Conservation (phyloP, 2,113 vertebrate species). For the Hemibagrus wyckioides region DNA sequence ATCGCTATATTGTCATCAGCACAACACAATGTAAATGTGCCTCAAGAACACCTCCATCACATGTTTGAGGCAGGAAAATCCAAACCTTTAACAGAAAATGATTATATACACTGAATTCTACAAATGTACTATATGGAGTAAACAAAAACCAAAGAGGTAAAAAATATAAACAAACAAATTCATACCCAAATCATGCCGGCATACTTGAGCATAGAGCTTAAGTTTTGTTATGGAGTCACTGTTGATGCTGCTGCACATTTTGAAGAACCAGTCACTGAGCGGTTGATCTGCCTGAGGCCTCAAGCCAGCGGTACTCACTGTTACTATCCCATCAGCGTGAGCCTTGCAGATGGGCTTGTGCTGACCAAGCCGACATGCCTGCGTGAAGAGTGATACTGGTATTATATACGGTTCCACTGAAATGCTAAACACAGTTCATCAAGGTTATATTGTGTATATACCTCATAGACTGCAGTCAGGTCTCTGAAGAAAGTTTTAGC, state of each 20-base stretch:
- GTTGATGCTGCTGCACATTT: slow-evolving; percentile 82
- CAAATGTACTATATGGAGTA: neutral
- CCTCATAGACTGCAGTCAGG: slow-evolving; percentile 95
- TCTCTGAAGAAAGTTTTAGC: slow-evolving; percentile 96
- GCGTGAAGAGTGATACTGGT: slow-evolving; percentile 4
- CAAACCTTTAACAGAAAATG: neutral
- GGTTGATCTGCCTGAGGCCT: slow-evolving; percentile 86
- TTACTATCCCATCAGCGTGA: slow-evolving; percentile 89
- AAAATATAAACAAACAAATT: neutral
- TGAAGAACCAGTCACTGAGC: slow-evolving; percentile 94
- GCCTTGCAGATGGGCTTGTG: slow-evolving; percentile 93
- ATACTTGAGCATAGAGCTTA: slow-evolving; percentile 95
- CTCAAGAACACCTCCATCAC: neutral
- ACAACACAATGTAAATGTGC: neutral
- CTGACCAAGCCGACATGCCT: slow-evolving; percentile 94
- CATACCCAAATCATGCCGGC: slow-evolving; percentile 89
- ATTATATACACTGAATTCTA: neutral
- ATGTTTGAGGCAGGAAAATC: neutral
- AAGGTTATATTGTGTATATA: slow-evolving; percentile 54
- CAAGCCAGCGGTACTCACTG: slow-evolving; percentile 83
- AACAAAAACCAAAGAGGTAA: neutral
- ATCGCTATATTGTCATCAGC: neutral
- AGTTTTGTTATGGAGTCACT: slow-evolving; percentile 91
- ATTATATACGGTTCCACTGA: neutral
- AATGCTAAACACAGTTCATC: neutral